Evolutionary conservation across 2,797 vertebrate species (phyloP).

Genomic region (Acanthis flammea): DNA sequence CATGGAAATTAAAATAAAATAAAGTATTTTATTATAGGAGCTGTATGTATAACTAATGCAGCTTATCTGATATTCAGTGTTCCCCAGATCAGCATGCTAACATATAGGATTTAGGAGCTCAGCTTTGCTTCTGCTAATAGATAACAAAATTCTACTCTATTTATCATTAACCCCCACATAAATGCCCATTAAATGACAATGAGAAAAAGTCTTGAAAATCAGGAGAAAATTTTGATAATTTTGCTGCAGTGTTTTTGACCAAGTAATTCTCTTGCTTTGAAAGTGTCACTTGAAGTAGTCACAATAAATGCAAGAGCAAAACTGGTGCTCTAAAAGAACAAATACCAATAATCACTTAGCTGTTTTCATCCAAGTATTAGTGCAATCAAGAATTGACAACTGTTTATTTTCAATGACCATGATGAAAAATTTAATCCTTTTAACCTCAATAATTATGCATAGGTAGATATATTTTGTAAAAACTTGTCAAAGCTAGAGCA

Average conservation of each 20-base stretch:
- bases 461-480: background rate
- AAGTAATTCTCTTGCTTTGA: background rate
- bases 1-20: background rate
- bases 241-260: background rate
- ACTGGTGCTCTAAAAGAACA: background rate
- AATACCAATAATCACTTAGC: background rate
- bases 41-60: background rate
- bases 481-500: background rate
- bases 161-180: background rate
- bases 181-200: background rate
- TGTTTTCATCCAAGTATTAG: background rate
- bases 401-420: background rate
- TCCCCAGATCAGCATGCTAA: background rate
- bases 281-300: background rate
- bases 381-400: background rate
- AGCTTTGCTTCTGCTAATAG: background rate
- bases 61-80: background rate
- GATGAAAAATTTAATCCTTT: background rate
- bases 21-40: background rate
- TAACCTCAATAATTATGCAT: background rate
- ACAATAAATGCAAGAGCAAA: background rate
- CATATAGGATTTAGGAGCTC: background rate
- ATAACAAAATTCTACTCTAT: background rate
- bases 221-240: background rate
- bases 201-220: background rate